Percentiles rank a stretch among this genome's conserved stretches.
Conservation (phyloP, 2,797 vertebrate species). For the Ibycter americanus region DNA sequence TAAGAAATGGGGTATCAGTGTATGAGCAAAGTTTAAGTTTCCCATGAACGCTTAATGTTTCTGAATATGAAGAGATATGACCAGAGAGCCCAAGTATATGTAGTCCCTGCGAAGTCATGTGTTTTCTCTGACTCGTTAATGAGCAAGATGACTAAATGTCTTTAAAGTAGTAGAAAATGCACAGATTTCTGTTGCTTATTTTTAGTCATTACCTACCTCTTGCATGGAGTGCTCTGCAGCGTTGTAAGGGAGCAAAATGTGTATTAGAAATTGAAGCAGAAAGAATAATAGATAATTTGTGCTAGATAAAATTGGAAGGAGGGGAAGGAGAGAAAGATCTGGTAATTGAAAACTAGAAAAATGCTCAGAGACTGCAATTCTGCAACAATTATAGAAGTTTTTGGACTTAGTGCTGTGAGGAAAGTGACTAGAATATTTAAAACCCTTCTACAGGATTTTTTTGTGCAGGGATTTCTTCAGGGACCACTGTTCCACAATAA, state of each 20-base stretch:
- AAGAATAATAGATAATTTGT: not conserved
- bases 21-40: not conserved
- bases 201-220: not conserved
- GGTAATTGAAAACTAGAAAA: not conserved
- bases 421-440: not conserved
- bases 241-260: not conserved
- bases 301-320: not conserved
- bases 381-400: not conserved
- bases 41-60: not conserved
- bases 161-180: not conserved
- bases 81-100: not conserved
- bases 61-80: not conserved
- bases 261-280: not conserved
- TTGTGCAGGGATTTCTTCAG: not conserved
- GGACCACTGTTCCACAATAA: not conserved
- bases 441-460: not conserved
- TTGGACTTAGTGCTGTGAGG: not conserved
- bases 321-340: not conserved
- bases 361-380: not conserved
- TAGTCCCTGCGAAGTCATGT: not conserved
- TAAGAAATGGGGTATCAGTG: not conserved
- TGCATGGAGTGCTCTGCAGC: not conserved
- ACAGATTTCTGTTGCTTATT: not conserved
- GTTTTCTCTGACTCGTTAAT: not conserved
- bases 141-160: not conserved